These are phyloP conservation scores for Protonibea diacanthus DNA, from an alignment of 2,797 vertebrate species.

Conservation along the genomic window DNA sequence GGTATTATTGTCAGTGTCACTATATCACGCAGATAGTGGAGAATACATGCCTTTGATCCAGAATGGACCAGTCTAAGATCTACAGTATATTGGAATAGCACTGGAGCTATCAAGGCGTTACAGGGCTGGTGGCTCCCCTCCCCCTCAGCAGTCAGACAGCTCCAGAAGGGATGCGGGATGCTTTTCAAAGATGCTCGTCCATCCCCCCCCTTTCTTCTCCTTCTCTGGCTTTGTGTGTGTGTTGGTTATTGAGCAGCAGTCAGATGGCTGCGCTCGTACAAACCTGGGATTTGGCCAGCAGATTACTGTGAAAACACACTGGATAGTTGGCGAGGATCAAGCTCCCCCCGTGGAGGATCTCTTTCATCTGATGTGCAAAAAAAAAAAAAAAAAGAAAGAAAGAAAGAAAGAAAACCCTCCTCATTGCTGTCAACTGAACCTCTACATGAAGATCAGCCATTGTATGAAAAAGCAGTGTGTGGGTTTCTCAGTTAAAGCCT, in stretches of 20 bases:
- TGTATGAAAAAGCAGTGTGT: conserved; percentile 29
- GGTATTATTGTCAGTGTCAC: no score
- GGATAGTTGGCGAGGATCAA: conserved; percentile 32
- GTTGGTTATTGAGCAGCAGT: conserved; percentile 64
- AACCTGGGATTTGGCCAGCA: conserved; percentile 68
- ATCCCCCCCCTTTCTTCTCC: conserved; percentile 44
- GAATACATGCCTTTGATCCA: not conserved
- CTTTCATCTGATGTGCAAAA: conserved; percentile 52
- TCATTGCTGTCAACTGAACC: conserved; percentile 43
- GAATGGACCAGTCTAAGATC: not conserved
- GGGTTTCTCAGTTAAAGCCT: conserved; percentile 26
- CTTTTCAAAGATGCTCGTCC: conserved; percentile 58
- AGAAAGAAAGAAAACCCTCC: conserved; percentile 10
- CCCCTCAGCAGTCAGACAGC: conserved; percentile 40
- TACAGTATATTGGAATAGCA: not conserved
- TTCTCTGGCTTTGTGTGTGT: conserved; percentile 34
- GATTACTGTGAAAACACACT: conserved; percentile 56
- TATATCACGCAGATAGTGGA: not conserved
- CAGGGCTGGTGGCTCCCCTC: conserved; percentile 26
- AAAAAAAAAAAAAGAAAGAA: conserved; percentile 7
- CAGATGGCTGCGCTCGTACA: conserved; percentile 70
- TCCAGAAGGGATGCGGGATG: conserved; percentile 59
- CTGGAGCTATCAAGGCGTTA: not conserved
- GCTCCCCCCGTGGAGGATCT: conserved; percentile 16
- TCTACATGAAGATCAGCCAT: conserved; percentile 33